phyloP scores from a whole-genome alignment of 2,888 invertebrate species.

The Diarsia dahlii region DNA sequence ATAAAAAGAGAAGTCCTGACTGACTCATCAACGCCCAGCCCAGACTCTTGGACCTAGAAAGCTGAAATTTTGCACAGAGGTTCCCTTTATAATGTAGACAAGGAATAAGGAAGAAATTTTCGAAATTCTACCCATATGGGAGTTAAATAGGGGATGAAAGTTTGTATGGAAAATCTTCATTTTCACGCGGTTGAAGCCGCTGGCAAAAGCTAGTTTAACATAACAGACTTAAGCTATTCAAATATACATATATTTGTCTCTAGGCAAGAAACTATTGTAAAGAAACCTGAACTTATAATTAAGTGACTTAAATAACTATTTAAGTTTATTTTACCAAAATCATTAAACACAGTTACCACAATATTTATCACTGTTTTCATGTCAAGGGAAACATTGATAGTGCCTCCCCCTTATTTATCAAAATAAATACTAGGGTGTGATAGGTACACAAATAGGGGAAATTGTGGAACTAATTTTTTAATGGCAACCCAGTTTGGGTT shows the following conservation, averaged over 20 bases:
- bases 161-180: no score
- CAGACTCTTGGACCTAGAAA: no score
- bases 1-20: no score
- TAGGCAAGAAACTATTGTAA: background rate
- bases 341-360: conserved; percentile 42
- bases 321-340: conserved; percentile 12
- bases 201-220: no score
- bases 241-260: conserved; percentile 1
- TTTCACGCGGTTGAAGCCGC: no score
- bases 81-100: no score
- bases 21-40: no score
- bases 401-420: conserved; percentile 11
- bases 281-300: background rate
- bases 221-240: background rate
- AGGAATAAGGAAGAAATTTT: no score
- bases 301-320: conserved; percentile 9
- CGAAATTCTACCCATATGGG: no score
- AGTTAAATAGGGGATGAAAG: no score
- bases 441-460: background rate
- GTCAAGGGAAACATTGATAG: conserved; percentile 10
- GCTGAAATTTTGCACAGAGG: no score
- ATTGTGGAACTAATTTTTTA: conserved; percentile 3
- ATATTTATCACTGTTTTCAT: conserved; percentile 39
- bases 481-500: background rate
- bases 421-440: conserved; percentile 25